A percentile compares a stretch with the other conserved stretches of the same genome.
These are phyloP conservation scores for Ptychobarbus kaznakovi DNA, from an alignment of 2,797 vertebrate species.

Conservation along the genomic window DNA sequence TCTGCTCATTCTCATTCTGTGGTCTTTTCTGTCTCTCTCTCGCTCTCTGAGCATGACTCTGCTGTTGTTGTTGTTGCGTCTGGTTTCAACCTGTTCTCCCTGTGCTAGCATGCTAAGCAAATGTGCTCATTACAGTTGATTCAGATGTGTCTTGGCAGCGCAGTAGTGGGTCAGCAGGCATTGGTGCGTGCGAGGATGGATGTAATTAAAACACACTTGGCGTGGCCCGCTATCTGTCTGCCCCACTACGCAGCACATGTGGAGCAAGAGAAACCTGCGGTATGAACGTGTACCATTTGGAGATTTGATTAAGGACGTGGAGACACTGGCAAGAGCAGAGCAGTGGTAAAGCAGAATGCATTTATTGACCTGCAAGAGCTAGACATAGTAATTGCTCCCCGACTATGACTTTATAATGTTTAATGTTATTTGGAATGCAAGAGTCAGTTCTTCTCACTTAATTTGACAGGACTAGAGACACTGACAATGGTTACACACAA, in stretches of 20 bases:
- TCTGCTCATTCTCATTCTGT: neutral
- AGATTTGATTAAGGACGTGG: constrained; percentile 18
- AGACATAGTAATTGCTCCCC: neutral
- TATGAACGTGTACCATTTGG: constrained; percentile 21
- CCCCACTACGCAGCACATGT: constrained; percentile 65
- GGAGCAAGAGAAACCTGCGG: constrained; percentile 31
- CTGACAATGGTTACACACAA: neutral
- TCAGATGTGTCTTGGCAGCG: constrained; percentile 69
- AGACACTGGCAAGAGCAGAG: neutral
- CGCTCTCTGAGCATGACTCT: constrained; percentile 34
- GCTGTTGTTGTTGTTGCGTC: neutral
- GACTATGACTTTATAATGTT: neutral
- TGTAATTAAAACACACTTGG: constrained; percentile 73
- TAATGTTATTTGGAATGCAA: constrained; percentile 18
- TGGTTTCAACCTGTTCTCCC: constrained; percentile 35
- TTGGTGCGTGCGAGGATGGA: constrained; percentile 62
- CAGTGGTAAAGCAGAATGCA: neutral
- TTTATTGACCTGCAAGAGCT: constrained; percentile 12
- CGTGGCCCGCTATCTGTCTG: constrained; percentile 70
- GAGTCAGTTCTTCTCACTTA: neutral
- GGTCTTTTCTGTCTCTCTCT: neutral
- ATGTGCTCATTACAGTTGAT: constrained; percentile 72
- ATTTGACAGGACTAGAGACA: neutral
- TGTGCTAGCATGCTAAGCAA: constrained; percentile 42
- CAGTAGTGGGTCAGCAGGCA: constrained; percentile 50